Conservation (phyloP, 2,797 vertebrate species). For the Poecilia velifera region DNA sequence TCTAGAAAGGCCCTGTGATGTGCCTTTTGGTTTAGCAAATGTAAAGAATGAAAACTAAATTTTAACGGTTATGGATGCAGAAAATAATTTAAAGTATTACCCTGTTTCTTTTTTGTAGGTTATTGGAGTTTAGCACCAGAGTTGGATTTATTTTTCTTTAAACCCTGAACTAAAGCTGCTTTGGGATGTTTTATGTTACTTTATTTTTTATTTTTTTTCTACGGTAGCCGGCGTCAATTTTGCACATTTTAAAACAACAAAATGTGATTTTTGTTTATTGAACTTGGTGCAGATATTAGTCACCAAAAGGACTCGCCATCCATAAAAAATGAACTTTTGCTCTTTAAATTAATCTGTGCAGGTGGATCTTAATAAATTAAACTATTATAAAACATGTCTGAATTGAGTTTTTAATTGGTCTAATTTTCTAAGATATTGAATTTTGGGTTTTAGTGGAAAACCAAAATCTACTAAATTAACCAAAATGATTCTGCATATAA, state of each 20-base stretch:
- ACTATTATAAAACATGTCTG: not conserved
- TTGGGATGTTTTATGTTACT: not conserved
- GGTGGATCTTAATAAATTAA: constrained; percentile 2
- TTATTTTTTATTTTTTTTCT: constrained; percentile 1
- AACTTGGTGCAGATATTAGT: not conserved
- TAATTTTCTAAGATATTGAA: not conserved
- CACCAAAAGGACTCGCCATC: constrained; percentile 4
- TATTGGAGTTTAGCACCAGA: not conserved
- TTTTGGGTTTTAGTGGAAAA: not conserved
- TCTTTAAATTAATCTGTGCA: constrained; percentile 17
- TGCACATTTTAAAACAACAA: constrained; percentile 40
- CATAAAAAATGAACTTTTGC: constrained; percentile 36
- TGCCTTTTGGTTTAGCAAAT: not conserved
- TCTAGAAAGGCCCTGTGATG: not conserved
- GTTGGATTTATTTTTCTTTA: constrained; percentile 1
- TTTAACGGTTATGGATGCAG: not conserved
- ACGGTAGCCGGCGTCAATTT: constrained; percentile 17
- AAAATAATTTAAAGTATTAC: not conserved
- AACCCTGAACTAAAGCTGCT: constrained; percentile 54
- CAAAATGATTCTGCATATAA: not conserved
- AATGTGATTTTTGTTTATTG: constrained; percentile 3
- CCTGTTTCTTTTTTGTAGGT: not conserved
- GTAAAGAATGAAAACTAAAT: not conserved
- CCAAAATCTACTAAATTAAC: not conserved
- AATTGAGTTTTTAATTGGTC: not conserved